Conservation (phyloP, 2,113 vertebrate genomes). For the Scartelaos histophorus region DNA sequence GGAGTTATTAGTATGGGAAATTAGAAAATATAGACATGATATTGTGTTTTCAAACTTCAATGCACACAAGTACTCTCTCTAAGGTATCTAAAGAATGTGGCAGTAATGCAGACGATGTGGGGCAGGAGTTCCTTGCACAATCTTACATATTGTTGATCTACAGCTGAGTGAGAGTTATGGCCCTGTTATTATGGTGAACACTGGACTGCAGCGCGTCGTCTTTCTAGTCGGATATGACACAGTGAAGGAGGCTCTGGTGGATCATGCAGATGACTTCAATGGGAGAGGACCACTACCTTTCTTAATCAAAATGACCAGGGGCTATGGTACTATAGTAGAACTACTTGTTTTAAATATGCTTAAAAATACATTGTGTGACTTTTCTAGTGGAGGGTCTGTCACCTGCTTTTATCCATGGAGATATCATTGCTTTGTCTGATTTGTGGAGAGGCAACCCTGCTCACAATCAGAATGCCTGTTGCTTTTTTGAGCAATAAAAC, state of each 20-base stretch:
- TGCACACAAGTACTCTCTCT: not conserved
- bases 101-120: not conserved
- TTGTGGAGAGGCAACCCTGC: too few relatives aligned
- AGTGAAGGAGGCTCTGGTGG: conserved; percentile 71
- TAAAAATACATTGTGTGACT: too few relatives aligned
- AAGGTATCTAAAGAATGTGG: not conserved
- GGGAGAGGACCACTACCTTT: conserved; percentile 62
- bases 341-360: not conserved
- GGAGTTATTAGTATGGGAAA: not conserved
- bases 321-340: conserved; percentile 56
- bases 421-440: too few relatives aligned
- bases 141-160: not conserved
- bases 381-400: too few relatives aligned
- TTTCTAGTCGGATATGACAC: conserved; percentile 72
- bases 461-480: too few relatives aligned
- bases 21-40: not conserved
- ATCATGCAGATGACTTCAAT: conserved; percentile 73
- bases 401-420: too few relatives aligned
- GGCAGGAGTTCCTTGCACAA: not conserved
- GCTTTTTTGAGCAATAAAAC: too few relatives aligned
- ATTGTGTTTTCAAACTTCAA: not conserved
- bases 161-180: conserved; percentile 68
- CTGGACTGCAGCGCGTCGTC: conserved; percentile 61
- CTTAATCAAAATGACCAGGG: conserved; percentile 29
- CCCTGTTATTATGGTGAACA: conserved; percentile 61